A percentile compares a stretch with the other conserved stretches of the same genome.
phyloP scores from a whole-genome alignment of 2,797 vertebrate species.

The Chaetodon trifasciatus region DNA sequence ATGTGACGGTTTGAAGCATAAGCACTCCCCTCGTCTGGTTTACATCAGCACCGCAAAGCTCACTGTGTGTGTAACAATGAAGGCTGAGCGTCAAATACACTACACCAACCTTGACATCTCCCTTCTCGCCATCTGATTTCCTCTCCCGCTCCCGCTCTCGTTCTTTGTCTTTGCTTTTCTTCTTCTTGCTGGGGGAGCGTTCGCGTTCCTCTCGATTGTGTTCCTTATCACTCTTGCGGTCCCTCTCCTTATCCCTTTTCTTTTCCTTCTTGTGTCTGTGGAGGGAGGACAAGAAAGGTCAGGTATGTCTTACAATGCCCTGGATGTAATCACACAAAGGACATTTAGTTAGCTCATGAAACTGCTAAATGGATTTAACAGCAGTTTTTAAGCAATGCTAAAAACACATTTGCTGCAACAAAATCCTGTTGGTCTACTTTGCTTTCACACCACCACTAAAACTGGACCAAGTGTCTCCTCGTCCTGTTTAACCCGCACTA shows the following conservation, averaged over 20 bases:
- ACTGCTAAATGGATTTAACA: too few species aligned
- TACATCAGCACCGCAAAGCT: not conserved
- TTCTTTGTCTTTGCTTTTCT: conserved; percentile 95
- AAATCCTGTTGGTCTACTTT: not conserved
- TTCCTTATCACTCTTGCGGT: conserved; percentile 87
- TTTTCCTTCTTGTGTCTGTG: conserved; percentile 94
- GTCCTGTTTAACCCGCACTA: too few species aligned
- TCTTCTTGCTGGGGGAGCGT: conserved; percentile 92
- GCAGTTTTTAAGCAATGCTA: too few species aligned
- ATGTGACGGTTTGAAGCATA: conserved; percentile 9
- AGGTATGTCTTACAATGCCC: not conserved
- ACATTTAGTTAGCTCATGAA: too few species aligned
- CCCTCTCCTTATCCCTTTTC: conserved; percentile 95
- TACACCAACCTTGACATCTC: conserved; percentile 91
- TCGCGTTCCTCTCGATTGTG: conserved; percentile 89
- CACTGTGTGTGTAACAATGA: not conserved
- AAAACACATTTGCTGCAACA: too few species aligned
- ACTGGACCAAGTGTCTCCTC: too few species aligned
- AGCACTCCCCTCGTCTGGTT: not conserved
- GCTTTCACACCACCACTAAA: not conserved
- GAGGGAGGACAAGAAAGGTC: not conserved
- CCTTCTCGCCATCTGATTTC: conserved; percentile 92
- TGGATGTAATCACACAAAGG: not conserved
- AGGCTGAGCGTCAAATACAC: not conserved
- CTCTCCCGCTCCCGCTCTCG: conserved; percentile 88